Conservation (phyloP, 1,140 invertebrate species). For the Eurosta solidaginis region DNA sequence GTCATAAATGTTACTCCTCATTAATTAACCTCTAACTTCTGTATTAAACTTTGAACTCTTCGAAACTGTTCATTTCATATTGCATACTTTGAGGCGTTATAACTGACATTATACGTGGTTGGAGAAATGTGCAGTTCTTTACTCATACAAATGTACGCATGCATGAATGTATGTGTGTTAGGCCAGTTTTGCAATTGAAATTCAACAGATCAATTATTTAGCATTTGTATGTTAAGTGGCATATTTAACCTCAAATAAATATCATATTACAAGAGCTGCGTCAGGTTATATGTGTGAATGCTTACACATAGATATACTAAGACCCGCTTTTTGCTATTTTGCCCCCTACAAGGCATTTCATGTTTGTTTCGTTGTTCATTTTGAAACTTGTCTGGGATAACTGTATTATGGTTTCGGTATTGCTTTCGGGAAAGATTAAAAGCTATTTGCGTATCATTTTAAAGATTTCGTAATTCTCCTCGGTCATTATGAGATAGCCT, state of each 20-base stretch:
- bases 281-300: not conserved
- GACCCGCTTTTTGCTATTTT: not conserved
- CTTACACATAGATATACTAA: not conserved
- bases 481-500: too few species aligned
- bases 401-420: too few species aligned
- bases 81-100: not conserved
- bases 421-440: too few species aligned
- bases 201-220: constrained; percentile 5
- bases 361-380: too few species aligned
- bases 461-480: too few species aligned
- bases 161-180: not conserved
- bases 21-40: not conserved
- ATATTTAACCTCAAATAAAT: constrained; percentile 2
- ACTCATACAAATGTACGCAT: not conserved
- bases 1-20: not conserved
- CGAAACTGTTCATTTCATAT: not conserved
- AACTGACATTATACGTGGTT: not conserved
- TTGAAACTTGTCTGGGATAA: too few species aligned
- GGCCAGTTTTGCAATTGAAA: not conserved
- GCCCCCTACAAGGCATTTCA: too few species aligned
- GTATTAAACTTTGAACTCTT: not conserved
- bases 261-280: not conserved
- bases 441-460: too few species aligned
- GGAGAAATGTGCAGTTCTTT: too few species aligned
- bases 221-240: not conserved